Base-by-base conservation (phyloP, 2,113 vertebrate species). In the Podocnemis expansa region DNA sequence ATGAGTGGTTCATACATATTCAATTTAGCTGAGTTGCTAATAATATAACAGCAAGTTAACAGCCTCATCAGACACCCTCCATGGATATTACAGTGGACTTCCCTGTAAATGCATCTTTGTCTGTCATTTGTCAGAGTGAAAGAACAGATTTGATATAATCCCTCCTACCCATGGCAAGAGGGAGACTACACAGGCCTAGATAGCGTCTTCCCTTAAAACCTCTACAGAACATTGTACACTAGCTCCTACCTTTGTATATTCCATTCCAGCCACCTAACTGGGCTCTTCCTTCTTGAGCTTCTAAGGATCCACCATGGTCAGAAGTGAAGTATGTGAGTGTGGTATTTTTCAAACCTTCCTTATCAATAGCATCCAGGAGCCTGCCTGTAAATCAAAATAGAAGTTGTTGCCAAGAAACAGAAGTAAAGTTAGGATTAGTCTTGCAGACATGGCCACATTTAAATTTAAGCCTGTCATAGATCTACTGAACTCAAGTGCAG, bases 241-340 rank as follows among this genome's bases (percentile, higher is more conserved):
- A 55, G 54, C 22, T 55, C 54, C 54, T 95, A 99, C 99, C 99
- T 98, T 97, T 98, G 91, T 99, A 99, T 78, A 99, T 98, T 54
- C 99, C 98, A 63, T 97, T 98, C 97, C 98, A 98, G 8, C 98
- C 98, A 3, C 91, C 97, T 6, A 95, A 60, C 21, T 98, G 97
- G 5, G 90, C 55, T 70, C 93, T 34, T 10, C 84, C 94, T 67
- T 95, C 58, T 21, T 84, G 93, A 29, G 97, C 97, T 94, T 99
- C 99, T 21, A 99, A 89, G 90, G 98, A 98, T 45, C 99, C 99
- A 4, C 99, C 99, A 1, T 99, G 98, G 89, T 99, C 99, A 4
- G 99, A 99, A 0, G 99, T 96, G 91, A 99, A 99, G 87, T 99
- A 99, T 90, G 99, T 95, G 0, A 99, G 87, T 0, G 99, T 99